Base-by-base conservation (phyloP, 2,888 invertebrate species). In the Lycophotia porphyrea region DNA sequence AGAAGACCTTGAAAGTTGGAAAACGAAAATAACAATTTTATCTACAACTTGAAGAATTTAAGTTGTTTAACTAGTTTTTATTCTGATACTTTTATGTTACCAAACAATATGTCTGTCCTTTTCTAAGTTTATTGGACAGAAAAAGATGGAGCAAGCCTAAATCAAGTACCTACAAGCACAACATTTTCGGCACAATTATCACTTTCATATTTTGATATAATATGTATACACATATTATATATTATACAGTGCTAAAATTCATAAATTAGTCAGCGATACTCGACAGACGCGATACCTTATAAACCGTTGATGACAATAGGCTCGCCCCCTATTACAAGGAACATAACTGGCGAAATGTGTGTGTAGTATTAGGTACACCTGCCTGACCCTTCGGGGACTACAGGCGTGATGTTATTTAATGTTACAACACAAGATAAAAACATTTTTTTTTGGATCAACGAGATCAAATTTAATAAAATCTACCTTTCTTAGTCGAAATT, bases 21-120 rank as follows among this genome's bases (percentile, higher is more conserved):
- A 82, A 82, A 82, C 61, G 63, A 79, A 79, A 79, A 82, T 77
- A 82, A 82, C 65, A 82, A 65, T 66, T 52, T 44, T 82, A 81
- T 76, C n/a, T 31, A 76, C 49, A 63, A 31, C 61, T 49, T 63
- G 66, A 39, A 61, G 39, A 55, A 82, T 75, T 65, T 24, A 63
- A 66, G 66, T 76, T 63, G 82, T 79, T 36, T 63, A 36, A 64
- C 82, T 77, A n/a, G 78, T 79, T 82, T 77, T 82, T 55, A 66
- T 82, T 82, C 52, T 5, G 55, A 82, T 55, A 67, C 24, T 64
- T 76, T 61, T 27, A 78, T 67, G 31, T 47, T 67, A 42, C 34
- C 24, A 64, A 82, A 67, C 27, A 55, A 82, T 34, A 74, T 74
- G 42, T 61, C 61, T 73, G 31, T 52, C 18, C 11, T 39, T 39